Percentiles rank a stretch among this genome's conserved stretches.
Conservation (phyloP, 2,797 vertebrate species). For the Euthynnus affinis region DNA sequence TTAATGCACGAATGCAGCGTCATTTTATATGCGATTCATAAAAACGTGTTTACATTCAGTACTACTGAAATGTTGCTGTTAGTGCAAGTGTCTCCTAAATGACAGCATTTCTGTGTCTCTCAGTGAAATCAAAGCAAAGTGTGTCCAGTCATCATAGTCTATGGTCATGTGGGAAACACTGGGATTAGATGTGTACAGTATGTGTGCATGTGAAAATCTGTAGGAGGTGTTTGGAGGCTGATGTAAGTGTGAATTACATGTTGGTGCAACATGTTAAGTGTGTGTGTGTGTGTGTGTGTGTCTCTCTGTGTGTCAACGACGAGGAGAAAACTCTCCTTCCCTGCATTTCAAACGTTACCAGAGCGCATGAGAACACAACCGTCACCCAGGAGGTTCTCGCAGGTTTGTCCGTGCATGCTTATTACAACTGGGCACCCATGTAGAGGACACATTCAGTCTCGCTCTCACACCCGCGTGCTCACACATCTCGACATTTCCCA, state of each 20-base stretch:
- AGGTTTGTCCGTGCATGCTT: constrained; percentile 68
- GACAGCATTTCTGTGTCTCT: not conserved
- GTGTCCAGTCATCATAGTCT: not conserved
- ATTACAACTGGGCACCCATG: constrained; percentile 47
- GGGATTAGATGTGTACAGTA: constrained; percentile 14
- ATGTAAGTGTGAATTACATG: constrained; percentile 63
- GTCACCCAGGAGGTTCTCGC: constrained; percentile 36
- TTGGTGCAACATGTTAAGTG: constrained; percentile 59
- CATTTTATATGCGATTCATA: not conserved
- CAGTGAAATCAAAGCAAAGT: not conserved
- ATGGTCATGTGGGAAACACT: constrained; percentile 21
- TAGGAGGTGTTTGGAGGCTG: constrained; percentile 56
- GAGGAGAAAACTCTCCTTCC: constrained; percentile 13
- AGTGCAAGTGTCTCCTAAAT: not conserved
- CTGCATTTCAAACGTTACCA: constrained; percentile 21
- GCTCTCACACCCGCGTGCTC: not conserved
- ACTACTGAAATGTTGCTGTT: not conserved
- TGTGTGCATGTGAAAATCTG: constrained; percentile 49
- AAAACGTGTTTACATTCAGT: not conserved
- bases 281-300: constrained; percentile 24
- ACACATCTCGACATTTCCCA: constrained; percentile 42
- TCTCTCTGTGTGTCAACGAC: not conserved
- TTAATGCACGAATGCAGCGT: not conserved
- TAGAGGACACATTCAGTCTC: constrained; percentile 15
- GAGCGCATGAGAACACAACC: constrained; percentile 33